Evolutionary conservation across 2,113 vertebrate species (phyloP).

Genomic region (Onychostruthus taczanowskii): DNA sequence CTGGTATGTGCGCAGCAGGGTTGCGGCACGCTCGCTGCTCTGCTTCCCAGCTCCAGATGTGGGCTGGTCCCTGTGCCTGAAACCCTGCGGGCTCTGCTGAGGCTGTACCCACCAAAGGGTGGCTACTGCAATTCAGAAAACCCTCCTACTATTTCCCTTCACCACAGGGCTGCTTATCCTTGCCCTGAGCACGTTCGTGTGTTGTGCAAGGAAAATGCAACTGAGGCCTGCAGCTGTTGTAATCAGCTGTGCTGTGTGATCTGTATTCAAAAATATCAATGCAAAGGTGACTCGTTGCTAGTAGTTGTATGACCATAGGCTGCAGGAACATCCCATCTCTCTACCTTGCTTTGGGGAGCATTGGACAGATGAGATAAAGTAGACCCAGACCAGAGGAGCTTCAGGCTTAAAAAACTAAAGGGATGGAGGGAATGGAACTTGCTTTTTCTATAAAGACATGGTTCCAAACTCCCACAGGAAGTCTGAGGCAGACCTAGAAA

Average conservation of each 20-base stretch:
- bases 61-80: background rate
- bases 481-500: background rate
- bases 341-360: background rate
- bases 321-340: background rate
- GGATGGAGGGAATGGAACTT: background rate
- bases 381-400: background rate
- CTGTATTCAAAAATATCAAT: background rate
- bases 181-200: background rate
- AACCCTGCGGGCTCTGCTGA: background rate
- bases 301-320: background rate
- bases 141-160: background rate
- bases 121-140: background rate
- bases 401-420: background rate
- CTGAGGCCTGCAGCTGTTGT: background rate
- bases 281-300: background rate
- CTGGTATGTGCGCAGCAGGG: fast-evolving
- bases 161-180: background rate
- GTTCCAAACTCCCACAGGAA: background rate
- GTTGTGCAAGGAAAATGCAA: background rate
- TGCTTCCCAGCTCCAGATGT: background rate
- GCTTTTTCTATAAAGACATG: background rate
- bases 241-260: background rate
- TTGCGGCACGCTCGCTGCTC: fast-evolving
- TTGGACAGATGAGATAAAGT: background rate
- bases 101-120: background rate